Percentiles rank a stretch among this genome's conserved stretches.
Conservation (phyloP, 2,113 vertebrate species). For the Salvelinus sp. region DNA sequence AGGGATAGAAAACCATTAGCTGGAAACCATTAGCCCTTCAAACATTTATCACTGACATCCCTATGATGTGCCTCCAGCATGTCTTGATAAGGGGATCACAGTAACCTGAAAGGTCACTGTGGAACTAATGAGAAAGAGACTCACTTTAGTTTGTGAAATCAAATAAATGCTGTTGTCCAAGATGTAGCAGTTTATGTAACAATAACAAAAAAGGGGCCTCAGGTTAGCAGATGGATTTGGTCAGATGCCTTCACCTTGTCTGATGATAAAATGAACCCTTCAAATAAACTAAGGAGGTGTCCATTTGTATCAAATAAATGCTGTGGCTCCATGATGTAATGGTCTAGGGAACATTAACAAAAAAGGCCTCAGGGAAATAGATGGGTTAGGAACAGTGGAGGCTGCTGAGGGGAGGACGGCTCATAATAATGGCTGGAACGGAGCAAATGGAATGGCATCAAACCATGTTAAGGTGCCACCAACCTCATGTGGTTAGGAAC, state of each 20-base stretch:
- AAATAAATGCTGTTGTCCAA: constrained; percentile 21
- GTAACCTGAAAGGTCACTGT: constrained; percentile 16
- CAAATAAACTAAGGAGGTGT: neutral
- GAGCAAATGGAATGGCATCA: too few relatives aligned
- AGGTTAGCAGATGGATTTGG: neutral
- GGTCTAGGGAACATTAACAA: too few relatives aligned
- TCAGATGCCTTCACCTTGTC: neutral
- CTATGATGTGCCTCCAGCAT: constrained; percentile 36
- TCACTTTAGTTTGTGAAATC: constrained; percentile 19
- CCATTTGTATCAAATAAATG: too few relatives aligned
- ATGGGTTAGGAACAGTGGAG: too few relatives aligned
- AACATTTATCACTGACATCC: constrained; percentile 49
- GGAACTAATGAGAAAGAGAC: constrained; percentile 55
- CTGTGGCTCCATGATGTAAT: too few relatives aligned
- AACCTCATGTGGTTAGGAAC: too few relatives aligned
- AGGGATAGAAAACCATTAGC: constrained; percentile 9
- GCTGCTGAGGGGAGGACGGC: too few relatives aligned
- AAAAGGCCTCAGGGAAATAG: too few relatives aligned
- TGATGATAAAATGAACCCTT: neutral
- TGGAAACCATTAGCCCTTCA: constrained; percentile 65
- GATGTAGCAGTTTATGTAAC: constrained; percentile 11
- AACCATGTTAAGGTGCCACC: too few relatives aligned
- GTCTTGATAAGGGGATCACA: constrained; percentile 41
- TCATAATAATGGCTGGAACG: too few relatives aligned
- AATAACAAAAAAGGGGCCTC: constrained; percentile 10